A percentile compares a stretch with the other conserved stretches of the same genome.
Evolutionary conservation across 2,888 invertebrate species (phyloP).

Genomic region (Apeira syringaria): DNA sequence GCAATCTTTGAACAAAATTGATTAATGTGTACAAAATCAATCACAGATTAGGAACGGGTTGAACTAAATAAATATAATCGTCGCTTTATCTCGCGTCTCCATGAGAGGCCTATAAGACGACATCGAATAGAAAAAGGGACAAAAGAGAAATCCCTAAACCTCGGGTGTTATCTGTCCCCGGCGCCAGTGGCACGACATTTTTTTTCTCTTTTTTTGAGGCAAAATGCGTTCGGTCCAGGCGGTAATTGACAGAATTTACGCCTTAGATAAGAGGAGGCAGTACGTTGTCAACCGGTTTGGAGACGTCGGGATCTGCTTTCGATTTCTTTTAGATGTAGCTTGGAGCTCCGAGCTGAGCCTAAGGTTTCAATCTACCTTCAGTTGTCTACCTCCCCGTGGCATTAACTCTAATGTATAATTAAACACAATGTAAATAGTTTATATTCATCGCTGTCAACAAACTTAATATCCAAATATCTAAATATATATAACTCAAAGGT

Average conservation of each 20-base stretch:
- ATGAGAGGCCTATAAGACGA: constrained; percentile 53
- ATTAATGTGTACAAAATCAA: constrained; percentile 18
- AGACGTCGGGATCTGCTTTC: constrained; percentile 23
- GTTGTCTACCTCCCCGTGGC: too few species aligned
- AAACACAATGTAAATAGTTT: too few species aligned
- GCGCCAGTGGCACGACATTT: constrained; percentile 59
- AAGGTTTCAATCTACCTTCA: too few species aligned
- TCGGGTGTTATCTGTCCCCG: constrained; percentile 55
- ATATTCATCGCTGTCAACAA: too few species aligned
- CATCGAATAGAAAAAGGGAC: constrained; percentile 46
- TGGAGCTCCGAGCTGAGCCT: background rate
- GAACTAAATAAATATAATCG: constrained; percentile 23
- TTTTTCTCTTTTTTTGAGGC: constrained; percentile 27
- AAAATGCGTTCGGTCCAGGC: constrained; percentile 37
- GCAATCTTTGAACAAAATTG: constrained; percentile 9
- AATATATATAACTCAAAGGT: too few species aligned
- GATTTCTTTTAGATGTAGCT: constrained; percentile 22
- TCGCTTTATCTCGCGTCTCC: constrained; percentile 34
- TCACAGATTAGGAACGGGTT: constrained; percentile 25
- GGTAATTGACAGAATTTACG: constrained; percentile 74
- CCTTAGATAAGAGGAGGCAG: constrained; percentile 54
- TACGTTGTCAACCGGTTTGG: constrained; percentile 28
- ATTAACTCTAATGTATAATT: too few species aligned
- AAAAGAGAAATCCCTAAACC: constrained; percentile 49
- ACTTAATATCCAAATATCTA: too few species aligned